Conservation (phyloP, 64 coral and sea anemone species). For the Montipora foliosa region DNA sequence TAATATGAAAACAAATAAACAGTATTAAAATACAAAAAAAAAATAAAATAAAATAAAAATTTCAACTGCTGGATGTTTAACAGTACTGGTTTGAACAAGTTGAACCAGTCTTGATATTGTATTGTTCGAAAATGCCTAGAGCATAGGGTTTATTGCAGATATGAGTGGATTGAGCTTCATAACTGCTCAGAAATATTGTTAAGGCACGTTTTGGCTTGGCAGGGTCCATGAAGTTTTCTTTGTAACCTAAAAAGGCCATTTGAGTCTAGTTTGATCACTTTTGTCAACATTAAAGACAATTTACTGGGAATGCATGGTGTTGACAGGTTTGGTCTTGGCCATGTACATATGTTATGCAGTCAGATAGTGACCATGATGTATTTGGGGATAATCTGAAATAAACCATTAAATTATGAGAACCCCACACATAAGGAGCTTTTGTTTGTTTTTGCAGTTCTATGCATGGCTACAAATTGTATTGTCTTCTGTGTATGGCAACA, state of each 20-base stretch:
- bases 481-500: not conserved
- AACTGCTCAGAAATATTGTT: slow-evolving; percentile 1
- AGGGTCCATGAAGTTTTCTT: not conserved
- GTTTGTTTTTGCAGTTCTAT: slow-evolving; percentile 21
- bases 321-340: slow-evolving; percentile 20
- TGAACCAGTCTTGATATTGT: not conserved
- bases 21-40: too few relatives aligned
- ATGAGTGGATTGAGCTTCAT: not conserved
- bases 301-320: not conserved
- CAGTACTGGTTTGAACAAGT: not conserved
- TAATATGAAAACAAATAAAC: too few relatives aligned
- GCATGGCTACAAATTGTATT: slow-evolving; percentile 24
- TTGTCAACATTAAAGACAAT: slow-evolving; percentile 23
- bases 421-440: slow-evolving; percentile 27
- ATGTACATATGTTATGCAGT: slow-evolving; percentile 27
- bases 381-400: not conserved
- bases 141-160: not conserved
- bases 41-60: not conserved
- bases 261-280: slow-evolving; percentile 24
- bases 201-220: slow-evolving; percentile 6
- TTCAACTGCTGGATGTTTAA: not conserved
- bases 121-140: not conserved
- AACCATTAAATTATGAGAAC: slow-evolving; percentile 1
- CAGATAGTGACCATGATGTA: slow-evolving; percentile 22
- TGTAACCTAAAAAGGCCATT: slow-evolving; percentile 20